Evolutionary conservation across 2,888 invertebrate species (phyloP), one percentile per base, ranked within the genome.

Genomic region (Dusona sp.): DNA sequence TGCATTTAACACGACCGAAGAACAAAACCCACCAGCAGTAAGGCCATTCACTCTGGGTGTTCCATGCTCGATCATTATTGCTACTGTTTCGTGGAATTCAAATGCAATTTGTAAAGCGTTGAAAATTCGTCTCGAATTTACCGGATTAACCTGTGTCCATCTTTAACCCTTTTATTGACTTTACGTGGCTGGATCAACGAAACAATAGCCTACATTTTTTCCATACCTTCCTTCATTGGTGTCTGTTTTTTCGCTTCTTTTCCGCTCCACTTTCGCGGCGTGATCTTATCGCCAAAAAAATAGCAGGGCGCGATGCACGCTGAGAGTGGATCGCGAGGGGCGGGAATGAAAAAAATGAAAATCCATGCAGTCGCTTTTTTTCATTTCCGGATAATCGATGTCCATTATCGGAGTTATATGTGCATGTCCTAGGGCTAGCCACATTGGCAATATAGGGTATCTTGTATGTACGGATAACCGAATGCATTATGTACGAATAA

Each of bases 401-500:
- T 51, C 83, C 79, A 85, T 85, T 86, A 79, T 79, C 83, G 78
- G 67, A 70, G 70, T 45, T 65, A 48, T 48, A 61, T 45, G 68
- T 68, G 65, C 45, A 65, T 9, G 33, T 83, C 78, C 42, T 51
- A 38, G 38, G 79, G 51, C 64, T 51, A 45, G 77, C 68, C 33
- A 42, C 61, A 67, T 42, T 54, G 33, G 64, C 38, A 29, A 74
- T 68, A 79, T 61, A 36, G 13, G 36, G 25, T 25, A 42, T n/a
- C 33, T 36, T 36, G 57, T 57, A 73, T 38, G 72, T 79, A 65
- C 65, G 75, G 54, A 83, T 83, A 83, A 74, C 73, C 74, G 48
- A 74, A 83, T 83, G 83, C 48, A 86, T 86, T 83, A 83, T 83
- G 85, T 75, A 72, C 57, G 64, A 82, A 83, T 83, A 86, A 86